Conservation (phyloP, 1,140 invertebrate species). For the Thaumetopoea pityocampa region DNA sequence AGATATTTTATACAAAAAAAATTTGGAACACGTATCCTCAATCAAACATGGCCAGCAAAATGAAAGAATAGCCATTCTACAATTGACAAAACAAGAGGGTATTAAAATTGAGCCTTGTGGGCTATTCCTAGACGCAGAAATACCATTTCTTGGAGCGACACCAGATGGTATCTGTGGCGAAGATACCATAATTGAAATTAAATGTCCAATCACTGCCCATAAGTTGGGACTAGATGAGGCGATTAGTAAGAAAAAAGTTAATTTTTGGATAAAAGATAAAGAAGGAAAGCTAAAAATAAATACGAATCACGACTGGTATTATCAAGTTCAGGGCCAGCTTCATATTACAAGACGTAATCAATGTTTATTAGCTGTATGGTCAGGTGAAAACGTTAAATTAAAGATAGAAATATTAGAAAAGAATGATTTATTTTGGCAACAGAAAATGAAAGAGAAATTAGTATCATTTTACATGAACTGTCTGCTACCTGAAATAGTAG, state of each 20-base stretch:
- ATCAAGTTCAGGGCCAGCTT: conserved; percentile 25
- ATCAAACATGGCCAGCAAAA: conserved; percentile 34
- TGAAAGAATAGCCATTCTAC: conserved; percentile 33
- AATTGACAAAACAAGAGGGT: conserved; percentile 21
- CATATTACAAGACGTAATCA: conserved; percentile 17
- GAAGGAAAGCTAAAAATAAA: conserved; percentile 9
- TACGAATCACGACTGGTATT: conserved; percentile 21
- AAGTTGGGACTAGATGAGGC: not conserved
- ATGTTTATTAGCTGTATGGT: conserved; percentile 14
- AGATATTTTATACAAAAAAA: conserved; percentile 26
- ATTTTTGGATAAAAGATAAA: conserved; percentile 1
- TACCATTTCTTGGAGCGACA: conserved; percentile 43
- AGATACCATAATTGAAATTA: conserved; percentile 10
- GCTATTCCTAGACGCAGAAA: conserved; percentile 46
- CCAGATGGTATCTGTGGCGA: conserved; percentile 59
- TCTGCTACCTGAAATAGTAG: conserved; percentile 16
- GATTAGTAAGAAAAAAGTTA: conserved; percentile 5
- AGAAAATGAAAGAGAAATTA: conserved; percentile 12
- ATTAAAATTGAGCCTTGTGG: conserved; percentile 40
- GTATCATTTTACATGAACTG: conserved; percentile 12
- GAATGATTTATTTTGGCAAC: conserved; percentile 12
- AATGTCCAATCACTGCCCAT: conserved; percentile 5
- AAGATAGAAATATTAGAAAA: conserved; percentile 8
- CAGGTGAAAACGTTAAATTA: not conserved
- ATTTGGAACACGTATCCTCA: conserved; percentile 18